Evolutionary conservation across 2,113 vertebrate species (phyloP).

Genomic region (Aepyceros melampus): DNA sequence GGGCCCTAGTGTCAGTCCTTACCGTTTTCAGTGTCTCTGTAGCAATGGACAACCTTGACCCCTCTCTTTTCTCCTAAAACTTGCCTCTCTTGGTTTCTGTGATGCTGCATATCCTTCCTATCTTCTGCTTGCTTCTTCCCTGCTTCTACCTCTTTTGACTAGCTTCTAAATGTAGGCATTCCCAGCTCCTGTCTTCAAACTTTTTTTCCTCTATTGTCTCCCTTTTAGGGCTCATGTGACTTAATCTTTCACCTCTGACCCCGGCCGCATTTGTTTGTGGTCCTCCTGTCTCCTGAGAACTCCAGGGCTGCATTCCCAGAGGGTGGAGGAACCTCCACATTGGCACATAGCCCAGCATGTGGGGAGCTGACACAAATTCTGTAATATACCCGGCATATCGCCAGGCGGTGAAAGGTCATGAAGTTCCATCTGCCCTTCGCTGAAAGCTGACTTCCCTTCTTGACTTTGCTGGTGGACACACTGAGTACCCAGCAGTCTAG

Average conservation of each 20-base stretch:
- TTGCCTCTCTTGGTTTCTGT: neutral
- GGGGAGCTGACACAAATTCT: neutral
- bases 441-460: neutral
- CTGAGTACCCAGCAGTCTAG: neutral
- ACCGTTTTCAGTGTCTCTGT: neutral
- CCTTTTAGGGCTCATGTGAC: neutral
- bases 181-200: neutral
- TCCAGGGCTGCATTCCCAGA: neutral
- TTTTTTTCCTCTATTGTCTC: neutral
- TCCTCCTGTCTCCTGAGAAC: neutral
- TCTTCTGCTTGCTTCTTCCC: neutral
- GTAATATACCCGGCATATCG: too few relatives aligned
- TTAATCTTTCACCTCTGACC: neutral
- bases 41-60: neutral
- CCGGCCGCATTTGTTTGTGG: neutral
- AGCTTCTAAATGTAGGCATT: neutral
- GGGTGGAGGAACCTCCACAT: neutral
- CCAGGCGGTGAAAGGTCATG: neutral
- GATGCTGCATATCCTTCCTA: neutral
- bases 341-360: fast-evolving
- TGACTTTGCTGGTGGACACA: neutral
- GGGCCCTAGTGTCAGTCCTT: neutral
- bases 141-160: neutral
- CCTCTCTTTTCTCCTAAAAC: neutral
- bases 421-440: neutral